These are phyloP conservation scores for Bellardia bayeri DNA, from an alignment of 2,888 invertebrate species.

Conservation along the genomic window DNA sequence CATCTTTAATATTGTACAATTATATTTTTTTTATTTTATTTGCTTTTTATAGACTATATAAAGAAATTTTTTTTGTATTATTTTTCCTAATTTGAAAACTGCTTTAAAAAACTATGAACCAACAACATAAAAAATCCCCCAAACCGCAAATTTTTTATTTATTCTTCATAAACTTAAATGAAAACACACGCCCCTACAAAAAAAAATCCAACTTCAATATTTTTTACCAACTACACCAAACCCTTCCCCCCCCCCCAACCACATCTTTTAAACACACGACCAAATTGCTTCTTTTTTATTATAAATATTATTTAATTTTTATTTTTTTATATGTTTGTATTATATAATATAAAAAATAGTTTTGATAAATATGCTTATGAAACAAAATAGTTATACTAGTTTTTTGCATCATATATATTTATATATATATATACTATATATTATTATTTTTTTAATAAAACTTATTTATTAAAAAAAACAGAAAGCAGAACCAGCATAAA, in stretches of 20 bases:
- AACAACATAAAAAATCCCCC: background rate
- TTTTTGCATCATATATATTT: slow-evolving; percentile 55
- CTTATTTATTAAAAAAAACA: slow-evolving; percentile 60
- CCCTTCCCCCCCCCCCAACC: background rate
- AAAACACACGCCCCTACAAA: background rate
- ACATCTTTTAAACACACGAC: background rate
- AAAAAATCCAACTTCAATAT: slow-evolving; percentile 42
- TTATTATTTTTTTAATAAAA: slow-evolving; percentile 46
- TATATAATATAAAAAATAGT: slow-evolving; percentile 60
- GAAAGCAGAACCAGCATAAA: background rate
- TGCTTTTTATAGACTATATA: slow-evolving; percentile 16
- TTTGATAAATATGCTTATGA: slow-evolving; percentile 66
- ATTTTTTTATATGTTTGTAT: slow-evolving; percentile 67
- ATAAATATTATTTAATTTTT: slow-evolving; percentile 41
- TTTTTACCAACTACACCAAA: background rate
- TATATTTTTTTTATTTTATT: slow-evolving; percentile 18
- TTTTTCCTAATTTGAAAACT: slow-evolving; percentile 3
- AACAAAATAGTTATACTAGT: slow-evolving; percentile 60
- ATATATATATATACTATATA: slow-evolving; percentile 33
- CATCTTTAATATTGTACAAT: slow-evolving; percentile 47
- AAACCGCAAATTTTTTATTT: slow-evolving; percentile 16
- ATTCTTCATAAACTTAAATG: background rate
- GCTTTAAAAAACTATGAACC: slow-evolving; percentile 28
- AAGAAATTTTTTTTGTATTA: slow-evolving; percentile 41
- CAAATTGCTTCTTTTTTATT: slow-evolving; percentile 34